phyloP scores from a whole-genome alignment of 2,797 vertebrate genomes.

The Sebastes steindachneri region DNA sequence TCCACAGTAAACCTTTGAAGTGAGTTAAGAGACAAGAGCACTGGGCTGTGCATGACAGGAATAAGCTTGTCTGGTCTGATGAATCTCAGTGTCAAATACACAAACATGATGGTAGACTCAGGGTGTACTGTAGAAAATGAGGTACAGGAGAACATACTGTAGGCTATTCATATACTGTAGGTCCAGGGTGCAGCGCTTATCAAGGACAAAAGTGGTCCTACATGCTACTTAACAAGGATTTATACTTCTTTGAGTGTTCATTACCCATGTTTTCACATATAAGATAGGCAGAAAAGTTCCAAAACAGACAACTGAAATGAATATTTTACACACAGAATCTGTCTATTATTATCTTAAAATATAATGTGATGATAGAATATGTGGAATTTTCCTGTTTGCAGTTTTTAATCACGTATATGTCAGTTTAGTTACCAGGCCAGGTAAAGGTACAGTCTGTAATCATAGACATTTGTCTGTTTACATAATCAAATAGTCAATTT shows the following conservation, averaged over 20 bases:
- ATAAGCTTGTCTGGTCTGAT: too few species aligned
- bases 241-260: background rate
- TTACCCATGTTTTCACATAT: background rate
- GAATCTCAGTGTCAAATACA: background rate
- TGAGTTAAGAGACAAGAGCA: too few species aligned
- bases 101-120: background rate
- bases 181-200: background rate
- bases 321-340: background rate
- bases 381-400: too few species aligned
- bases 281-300: background rate
- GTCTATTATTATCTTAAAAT: background rate
- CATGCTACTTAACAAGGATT: background rate
- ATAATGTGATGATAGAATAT: background rate
- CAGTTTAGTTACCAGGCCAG: background rate
- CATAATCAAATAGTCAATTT: background rate
- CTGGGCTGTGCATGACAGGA: too few species aligned
- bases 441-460: background rate
- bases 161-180: background rate
- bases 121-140: background rate
- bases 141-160: background rate
- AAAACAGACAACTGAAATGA: background rate
- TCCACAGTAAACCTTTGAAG: background rate
- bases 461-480: background rate
- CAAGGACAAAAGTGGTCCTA: background rate
- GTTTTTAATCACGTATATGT: background rate